These are phyloP conservation scores for Chloroceryle aenea DNA, from an alignment of 2,113 vertebrate species.

Conservation along the genomic window DNA sequence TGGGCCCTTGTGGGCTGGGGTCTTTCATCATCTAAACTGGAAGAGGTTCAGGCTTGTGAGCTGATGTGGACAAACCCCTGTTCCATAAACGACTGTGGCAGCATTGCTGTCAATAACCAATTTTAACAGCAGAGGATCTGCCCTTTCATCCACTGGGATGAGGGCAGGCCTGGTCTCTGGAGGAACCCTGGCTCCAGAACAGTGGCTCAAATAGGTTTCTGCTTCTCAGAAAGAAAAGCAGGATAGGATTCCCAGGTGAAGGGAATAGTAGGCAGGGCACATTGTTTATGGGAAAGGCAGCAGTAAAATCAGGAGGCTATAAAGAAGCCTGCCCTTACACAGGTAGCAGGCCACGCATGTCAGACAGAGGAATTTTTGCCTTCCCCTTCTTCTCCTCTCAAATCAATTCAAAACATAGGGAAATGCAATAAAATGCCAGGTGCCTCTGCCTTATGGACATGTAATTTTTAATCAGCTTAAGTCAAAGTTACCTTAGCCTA, in stretches of 20 bases:
- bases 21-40: background rate
- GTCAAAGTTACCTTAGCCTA: background rate
- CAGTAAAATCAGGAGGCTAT: background rate
- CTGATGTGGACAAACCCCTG: background rate
- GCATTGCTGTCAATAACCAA: background rate
- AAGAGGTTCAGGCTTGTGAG: background rate
- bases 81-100: rapidly evolving
- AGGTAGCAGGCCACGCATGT: background rate
- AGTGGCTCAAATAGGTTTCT: background rate
- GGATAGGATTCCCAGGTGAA: background rate
- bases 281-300: background rate
- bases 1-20: background rate
- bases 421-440: constrained; percentile 21
- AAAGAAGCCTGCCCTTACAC: background rate
- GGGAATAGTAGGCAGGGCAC: background rate
- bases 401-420: background rate
- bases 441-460: background rate
- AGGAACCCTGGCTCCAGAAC: background rate
- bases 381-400: background rate
- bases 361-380: background rate
- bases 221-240: background rate
- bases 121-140: background rate
- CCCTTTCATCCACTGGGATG: background rate
- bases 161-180: background rate
- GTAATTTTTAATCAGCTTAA: background rate